phyloP scores from a whole-genome alignment of 2,888 invertebrate species.

The Uloborus plumipes region DNA sequence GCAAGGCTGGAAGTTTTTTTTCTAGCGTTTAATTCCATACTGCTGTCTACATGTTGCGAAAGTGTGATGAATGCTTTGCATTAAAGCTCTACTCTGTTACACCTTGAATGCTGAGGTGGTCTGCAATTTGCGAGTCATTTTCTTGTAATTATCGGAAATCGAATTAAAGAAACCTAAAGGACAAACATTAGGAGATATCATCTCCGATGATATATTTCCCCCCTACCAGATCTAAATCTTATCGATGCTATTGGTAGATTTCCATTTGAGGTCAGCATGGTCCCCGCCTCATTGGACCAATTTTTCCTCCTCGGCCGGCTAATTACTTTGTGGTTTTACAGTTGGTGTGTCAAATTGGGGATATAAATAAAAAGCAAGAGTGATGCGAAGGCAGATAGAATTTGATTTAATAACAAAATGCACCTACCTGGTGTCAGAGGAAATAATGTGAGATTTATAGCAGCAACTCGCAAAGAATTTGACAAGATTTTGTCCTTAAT shows the following conservation, averaged over 20 bases:
- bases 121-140: constrained; percentile 57
- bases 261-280: too few species aligned
- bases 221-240: neutral
- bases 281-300: too few species aligned
- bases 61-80: constrained; percentile 46
- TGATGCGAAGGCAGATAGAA: constrained; percentile 12
- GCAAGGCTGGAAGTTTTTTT: too few species aligned
- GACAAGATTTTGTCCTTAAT: too few species aligned
- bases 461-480: too few species aligned
- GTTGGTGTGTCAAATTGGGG: constrained; percentile 35
- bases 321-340: too few species aligned
- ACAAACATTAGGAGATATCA: constrained; percentile 17
- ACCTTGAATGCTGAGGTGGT: constrained; percentile 40
- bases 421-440: neutral
- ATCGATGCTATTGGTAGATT: too few species aligned
- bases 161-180: constrained; percentile 48
- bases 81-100: constrained; percentile 19
- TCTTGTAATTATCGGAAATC: constrained; percentile 58
- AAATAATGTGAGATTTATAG: too few species aligned
- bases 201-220: neutral
- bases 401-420: constrained; percentile 36
- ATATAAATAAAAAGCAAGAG: constrained; percentile 32
- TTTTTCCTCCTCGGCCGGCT: too few species aligned
- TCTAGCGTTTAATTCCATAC: too few species aligned
- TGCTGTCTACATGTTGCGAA: too few species aligned